Conservation (phyloP, 2,888 invertebrate species). For the Diadegma fenestrale region DNA sequence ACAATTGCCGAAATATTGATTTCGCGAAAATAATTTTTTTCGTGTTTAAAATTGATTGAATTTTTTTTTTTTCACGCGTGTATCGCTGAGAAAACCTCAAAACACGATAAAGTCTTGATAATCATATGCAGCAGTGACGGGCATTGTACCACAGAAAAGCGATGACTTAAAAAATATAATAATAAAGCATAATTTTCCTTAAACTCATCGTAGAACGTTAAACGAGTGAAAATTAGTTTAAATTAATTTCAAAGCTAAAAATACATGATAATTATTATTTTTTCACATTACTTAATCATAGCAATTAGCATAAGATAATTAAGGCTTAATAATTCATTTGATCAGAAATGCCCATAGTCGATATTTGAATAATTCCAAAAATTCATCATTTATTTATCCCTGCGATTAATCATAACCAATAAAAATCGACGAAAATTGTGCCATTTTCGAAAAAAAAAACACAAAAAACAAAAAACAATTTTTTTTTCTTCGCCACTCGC, state of each 20-base stretch:
- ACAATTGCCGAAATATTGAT: too few relatives aligned
- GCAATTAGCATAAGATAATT: slow-evolving; percentile 28
- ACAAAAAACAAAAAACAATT: too few relatives aligned
- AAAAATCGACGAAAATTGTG: slow-evolving; percentile 20
- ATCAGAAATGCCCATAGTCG: neutral
- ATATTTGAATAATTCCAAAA: neutral
- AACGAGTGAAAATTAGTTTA: neutral
- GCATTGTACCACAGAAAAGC: slow-evolving; percentile 31
- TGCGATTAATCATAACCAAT: neutral
- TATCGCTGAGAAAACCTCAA: slow-evolving; percentile 1
- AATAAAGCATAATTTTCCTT: neutral
- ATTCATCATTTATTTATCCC: neutral
- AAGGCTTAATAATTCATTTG: neutral
- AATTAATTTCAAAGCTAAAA: neutral
- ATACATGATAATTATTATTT: slow-evolving; percentile 13
- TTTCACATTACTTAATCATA: slow-evolving; percentile 23
- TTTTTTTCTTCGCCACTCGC: slow-evolving; percentile 2
- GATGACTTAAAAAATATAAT: slow-evolving; percentile 14
- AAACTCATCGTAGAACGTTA: neutral
- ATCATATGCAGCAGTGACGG: neutral
- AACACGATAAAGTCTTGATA: slow-evolving; percentile 2
- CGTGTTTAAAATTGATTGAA: neutral
- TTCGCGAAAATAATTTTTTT: neutral
- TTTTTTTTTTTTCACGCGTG: neutral
- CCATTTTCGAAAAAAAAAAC: slow-evolving; percentile 27